Percentiles rank a stretch among this genome's conserved stretches.
Conservation (phyloP, 2,888 invertebrate species). For the Sisyra terminalis region DNA sequence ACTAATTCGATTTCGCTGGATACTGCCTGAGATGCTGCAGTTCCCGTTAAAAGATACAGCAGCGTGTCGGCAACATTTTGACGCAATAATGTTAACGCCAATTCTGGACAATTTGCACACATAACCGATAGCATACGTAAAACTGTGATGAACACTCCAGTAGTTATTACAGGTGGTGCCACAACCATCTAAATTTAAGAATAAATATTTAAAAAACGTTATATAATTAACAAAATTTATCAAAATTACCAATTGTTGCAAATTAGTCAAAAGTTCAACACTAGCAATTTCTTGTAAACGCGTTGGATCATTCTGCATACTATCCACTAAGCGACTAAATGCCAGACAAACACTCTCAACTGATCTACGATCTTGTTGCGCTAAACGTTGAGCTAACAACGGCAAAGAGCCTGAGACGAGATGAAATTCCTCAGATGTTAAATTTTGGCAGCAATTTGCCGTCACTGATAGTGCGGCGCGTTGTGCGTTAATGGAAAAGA, state of each 20-base stretch:
- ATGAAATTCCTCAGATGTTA: slow-evolving; percentile 87
- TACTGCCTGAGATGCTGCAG: slow-evolving; percentile 36
- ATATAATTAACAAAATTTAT: background rate
- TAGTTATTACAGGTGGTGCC: slow-evolving; percentile 88
- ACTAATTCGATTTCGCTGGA: slow-evolving; percentile 65
- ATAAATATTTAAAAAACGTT: slow-evolving; percentile 6
- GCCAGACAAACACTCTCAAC: slow-evolving; percentile 95
- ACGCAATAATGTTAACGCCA: slow-evolving; percentile 80
- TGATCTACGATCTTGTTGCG: slow-evolving; percentile 91
- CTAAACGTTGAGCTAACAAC: slow-evolving; percentile 60
- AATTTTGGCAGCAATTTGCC: slow-evolving; percentile 93
- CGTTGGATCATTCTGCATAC: slow-evolving; percentile 82
- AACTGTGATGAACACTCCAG: slow-evolving; percentile 90
- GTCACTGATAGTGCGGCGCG: slow-evolving; percentile 91
- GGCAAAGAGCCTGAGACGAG: slow-evolving; percentile 78
- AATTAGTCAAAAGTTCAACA: slow-evolving; percentile 75
- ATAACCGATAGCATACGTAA: slow-evolving; percentile 91
- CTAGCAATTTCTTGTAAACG: slow-evolving; percentile 89
- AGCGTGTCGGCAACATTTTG: slow-evolving; percentile 94
- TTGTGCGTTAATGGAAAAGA: slow-evolving; percentile 97
- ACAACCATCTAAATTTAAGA: slow-evolving; percentile 61
- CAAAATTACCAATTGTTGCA: slow-evolving; percentile 67
- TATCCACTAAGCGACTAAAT: slow-evolving; percentile 91
- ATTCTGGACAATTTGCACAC: slow-evolving; percentile 88
- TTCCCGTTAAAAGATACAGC: slow-evolving; percentile 86